These are phyloP conservation scores for Pseudomyrmex gracilis DNA, from an alignment of 1,140 invertebrate genomes.

Conservation along the genomic window DNA sequence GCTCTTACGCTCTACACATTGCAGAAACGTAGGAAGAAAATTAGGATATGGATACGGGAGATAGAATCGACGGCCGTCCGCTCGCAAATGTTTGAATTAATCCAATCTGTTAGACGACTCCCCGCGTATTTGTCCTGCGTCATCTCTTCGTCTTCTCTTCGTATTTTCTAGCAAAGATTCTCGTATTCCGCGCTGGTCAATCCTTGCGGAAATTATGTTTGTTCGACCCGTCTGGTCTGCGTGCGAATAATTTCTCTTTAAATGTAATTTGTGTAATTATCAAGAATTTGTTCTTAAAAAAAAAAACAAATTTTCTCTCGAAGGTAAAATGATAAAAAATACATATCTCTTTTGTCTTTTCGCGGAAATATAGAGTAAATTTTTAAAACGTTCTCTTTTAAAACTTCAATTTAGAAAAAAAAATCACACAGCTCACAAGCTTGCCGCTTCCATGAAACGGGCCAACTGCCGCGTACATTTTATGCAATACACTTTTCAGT, in stretches of 20 bases:
- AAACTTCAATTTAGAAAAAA: too few species aligned
- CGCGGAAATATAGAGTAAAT: not conserved
- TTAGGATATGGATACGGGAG: conserved; percentile 65
- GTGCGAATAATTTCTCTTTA: not conserved
- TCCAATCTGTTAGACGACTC: conserved; percentile 29
- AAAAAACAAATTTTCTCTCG: not conserved
- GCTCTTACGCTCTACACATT: conserved; percentile 46
- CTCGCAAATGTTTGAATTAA: conserved; percentile 62
- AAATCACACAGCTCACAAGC: too few species aligned
- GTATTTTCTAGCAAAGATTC: not conserved
- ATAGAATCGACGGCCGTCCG: conserved; percentile 36
- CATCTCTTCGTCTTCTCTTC: conserved; percentile 19
- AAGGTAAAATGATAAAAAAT: not conserved
- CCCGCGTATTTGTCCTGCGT: conserved; percentile 30
- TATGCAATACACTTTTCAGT: conserved; percentile 11
- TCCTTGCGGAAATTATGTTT: conserved; percentile 14
- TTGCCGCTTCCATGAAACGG: not conserved
- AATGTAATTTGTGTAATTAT: not conserved
- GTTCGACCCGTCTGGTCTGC: not conserved
- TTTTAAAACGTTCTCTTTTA: not conserved
- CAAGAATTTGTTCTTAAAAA: not conserved
- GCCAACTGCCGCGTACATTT: conserved; percentile 2
- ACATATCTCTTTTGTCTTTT: not conserved
- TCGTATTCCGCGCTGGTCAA: conserved; percentile 14
- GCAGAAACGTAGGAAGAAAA: conserved; percentile 64